Evolutionary conservation across 1,140 invertebrate genomes (phyloP).

Genomic region (Euura saliciscinereae): DNA sequence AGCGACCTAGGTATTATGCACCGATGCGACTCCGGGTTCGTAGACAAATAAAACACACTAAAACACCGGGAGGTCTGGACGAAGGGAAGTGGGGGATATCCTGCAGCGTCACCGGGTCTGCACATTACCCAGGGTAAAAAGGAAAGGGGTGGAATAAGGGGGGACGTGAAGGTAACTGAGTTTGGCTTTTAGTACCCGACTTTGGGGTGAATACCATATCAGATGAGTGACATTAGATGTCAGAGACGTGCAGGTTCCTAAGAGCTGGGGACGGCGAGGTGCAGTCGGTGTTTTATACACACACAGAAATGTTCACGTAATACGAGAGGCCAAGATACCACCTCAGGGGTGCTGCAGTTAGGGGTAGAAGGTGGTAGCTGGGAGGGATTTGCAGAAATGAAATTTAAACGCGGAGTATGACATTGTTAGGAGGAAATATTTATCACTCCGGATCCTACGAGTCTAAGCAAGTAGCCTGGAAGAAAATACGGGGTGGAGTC

Average conservation of each 20-base stretch:
- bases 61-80: background rate
- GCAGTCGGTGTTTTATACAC: background rate
- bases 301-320: no score
- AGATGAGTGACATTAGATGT: constrained; percentile 27
- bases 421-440: constrained; percentile 4
- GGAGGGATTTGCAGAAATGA: background rate
- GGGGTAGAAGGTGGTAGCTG: background rate
- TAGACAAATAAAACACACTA: constrained; percentile 24
- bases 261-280: background rate
- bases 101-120: background rate
- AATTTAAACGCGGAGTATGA: background rate
- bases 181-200: constrained; percentile 36
- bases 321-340: no score
- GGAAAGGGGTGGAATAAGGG: background rate
- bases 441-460: background rate
- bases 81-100: background rate
- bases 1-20: constrained; percentile 11
- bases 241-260: background rate
- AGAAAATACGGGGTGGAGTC: no score
- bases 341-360: background rate
- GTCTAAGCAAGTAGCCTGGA: background rate
- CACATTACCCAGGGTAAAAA: background rate
- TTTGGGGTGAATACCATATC: constrained; percentile 44
- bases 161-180: constrained; percentile 25
- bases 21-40: background rate